Evolutionary conservation across 2,888 invertebrate genomes (phyloP), one percentile per base, ranked within the genome.

Genomic region (Drosophila picticornis): DNA sequence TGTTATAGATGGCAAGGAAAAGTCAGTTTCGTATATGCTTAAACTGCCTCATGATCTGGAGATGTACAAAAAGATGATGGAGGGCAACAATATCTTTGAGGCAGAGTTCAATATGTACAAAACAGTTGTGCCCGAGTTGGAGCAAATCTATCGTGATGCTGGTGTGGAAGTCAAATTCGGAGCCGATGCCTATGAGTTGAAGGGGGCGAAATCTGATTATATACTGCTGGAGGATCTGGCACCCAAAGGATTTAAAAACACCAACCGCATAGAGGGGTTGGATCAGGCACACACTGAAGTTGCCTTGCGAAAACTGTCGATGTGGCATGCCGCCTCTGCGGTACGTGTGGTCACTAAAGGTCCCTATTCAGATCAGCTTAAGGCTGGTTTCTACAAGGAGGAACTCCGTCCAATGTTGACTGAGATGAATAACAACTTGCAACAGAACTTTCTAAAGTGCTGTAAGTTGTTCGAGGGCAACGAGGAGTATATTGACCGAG

Each of bases 281-380:
- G 89, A 92, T 51, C 81, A 88, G 62, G 59, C 13, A 0, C 92
- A 92, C 40, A 84, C 86, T 19, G 77, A 91, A 38, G 58, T 80
- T 4, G 90, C 85, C 5, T 75, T 92, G 0, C 56, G 67, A 25
- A 92, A 91, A 53, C 32, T 92, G 55, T 81, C 92, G 3, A 78
- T 92, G 68, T 92, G 91, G 72, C 92, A 92, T 85, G 93, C 93
- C 0, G 91, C 86, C 0, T 90, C 92, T 0, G 91, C 84, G 0
- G 85, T 84, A n/a, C 74, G 84, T 5, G 75, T 78, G 7, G 83
- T 69, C 29, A 68, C 72, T 2, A 83, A 80, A 36, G 91, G 91
- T 3, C 46, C 70, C 2, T 91, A 83, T 56, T 78, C 80, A 2
- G 65, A 63, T 4, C 13, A 29, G 2, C 22, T 83, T 4, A 51